Base-by-base conservation (phyloP, 1,140 invertebrate species). In the Mycetomoellerius zeteki region DNA sequence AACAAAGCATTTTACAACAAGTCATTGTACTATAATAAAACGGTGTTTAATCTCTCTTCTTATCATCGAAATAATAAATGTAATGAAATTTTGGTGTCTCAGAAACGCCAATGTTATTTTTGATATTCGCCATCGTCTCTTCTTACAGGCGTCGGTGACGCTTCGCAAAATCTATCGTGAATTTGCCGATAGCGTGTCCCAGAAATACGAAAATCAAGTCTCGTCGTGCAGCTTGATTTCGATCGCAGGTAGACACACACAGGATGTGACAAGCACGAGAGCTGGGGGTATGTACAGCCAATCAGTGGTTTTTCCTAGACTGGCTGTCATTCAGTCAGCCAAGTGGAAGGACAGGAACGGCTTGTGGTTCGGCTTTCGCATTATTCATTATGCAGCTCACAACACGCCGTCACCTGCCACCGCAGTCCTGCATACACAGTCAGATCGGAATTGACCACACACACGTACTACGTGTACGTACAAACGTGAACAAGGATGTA, bases 321-420 rank as follows among this genome's bases (percentile, higher is more conserved):
- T 93, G 89, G 85, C 94, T 94, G 94, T 94, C 94, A 94, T 94
- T 94, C 94, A 95, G 93, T 94, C 94, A 94, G 89, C 90, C 92
- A 91, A 93, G 90, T 92, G 91, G 91, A 94, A 94, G 91, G 92
- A 94, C 93, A 93, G 93, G 92, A 93, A 93, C 92, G 90, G 93
- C 91, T 93, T 93, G 94, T 90, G 94, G 94, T 94, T 95, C 92
- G 86, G 91, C 93, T 93, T 93, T 86, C 89, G 92, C 92, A 94
- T 94, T 94, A 95, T 95, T 95, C 93, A 95, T 95, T 94, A 95
- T 94, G 93, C 92, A 94, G 92, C 90, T 93, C 93, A 89, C 93
- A 94, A 94, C 93, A 94, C 91, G 91, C 94, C 93, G 93, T 94
- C 94, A 94, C 93, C 94, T 94, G 92, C 91, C 92, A 92, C 91